Evolutionary conservation across 2,113 vertebrate species (phyloP).

Genomic region (Tetrax tetrax): DNA sequence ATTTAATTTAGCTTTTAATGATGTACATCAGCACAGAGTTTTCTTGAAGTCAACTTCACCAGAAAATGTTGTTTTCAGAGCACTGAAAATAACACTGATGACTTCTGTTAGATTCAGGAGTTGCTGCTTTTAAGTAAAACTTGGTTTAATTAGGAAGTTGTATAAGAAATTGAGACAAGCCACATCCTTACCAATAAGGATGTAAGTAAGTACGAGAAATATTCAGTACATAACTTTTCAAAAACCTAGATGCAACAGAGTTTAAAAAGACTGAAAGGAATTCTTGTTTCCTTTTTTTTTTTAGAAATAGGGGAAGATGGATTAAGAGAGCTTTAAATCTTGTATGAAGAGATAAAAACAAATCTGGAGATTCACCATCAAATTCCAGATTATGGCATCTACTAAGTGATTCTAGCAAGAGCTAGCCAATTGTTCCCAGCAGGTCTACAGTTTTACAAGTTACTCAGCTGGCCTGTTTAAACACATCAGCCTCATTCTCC

Average conservation of each 20-base stretch:
- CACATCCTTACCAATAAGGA: background rate
- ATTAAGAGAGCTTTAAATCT: background rate
- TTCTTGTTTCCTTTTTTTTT: background rate
- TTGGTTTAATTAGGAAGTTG: background rate
- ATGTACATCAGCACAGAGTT: conserved; percentile 5
- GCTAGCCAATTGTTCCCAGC: background rate
- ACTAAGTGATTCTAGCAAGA: background rate
- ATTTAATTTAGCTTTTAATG: conserved; percentile 40
- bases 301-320: background rate
- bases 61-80: background rate
- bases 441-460: background rate
- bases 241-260: background rate
- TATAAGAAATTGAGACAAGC: background rate
- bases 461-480: background rate
- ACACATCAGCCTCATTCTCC: background rate
- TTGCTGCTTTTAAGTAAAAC: background rate
- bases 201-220: background rate
- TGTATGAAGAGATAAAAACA: background rate
- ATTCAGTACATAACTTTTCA: background rate
- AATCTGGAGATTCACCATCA: background rate
- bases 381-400: background rate
- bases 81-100: background rate
- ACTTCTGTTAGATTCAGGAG: background rate
- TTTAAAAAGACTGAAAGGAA: background rate
- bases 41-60: background rate